Percentiles rank a stretch among this genome's conserved stretches.
Conservation (phyloP, 2,888 invertebrate species). For the Acanthoscelides obtectus region DNA sequence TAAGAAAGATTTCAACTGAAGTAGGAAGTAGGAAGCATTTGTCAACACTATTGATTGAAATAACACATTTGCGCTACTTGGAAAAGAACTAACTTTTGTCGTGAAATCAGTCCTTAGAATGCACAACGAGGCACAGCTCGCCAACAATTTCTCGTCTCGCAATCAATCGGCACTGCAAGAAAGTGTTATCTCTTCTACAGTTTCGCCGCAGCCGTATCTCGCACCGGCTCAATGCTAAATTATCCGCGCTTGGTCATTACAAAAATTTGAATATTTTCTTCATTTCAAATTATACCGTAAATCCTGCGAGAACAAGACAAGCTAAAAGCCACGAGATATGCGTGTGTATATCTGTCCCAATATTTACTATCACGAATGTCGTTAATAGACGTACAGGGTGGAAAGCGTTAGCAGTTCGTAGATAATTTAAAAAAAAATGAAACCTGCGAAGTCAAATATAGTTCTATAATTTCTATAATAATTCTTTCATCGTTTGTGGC, state of each 20-base stretch:
- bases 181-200: not conserved
- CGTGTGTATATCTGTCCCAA: constrained; percentile 30
- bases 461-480: too few relatives aligned
- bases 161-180: not conserved
- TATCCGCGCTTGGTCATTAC: not conserved
- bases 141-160: not conserved
- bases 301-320: constrained; percentile 40
- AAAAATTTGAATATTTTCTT: not conserved
- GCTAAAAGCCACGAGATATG: constrained; percentile 41
- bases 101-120: too few relatives aligned
- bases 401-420: not conserved
- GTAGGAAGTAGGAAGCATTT: too few relatives aligned
- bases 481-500: too few relatives aligned
- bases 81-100: too few relatives aligned
- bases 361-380: not conserved
- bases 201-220: not conserved
- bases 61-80: too few relatives aligned
- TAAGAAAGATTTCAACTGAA: too few relatives aligned
- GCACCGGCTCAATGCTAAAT: not conserved
- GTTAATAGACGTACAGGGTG: not conserved
- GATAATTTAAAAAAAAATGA: too few relatives aligned
- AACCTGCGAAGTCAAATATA: too few relatives aligned
- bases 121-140: too few relatives aligned
- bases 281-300: constrained; percentile 31
- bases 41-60: too few relatives aligned